These are phyloP conservation scores for Gavialis gangeticus DNA, from an alignment of 2,113 vertebrate species.

Conservation along the genomic window DNA sequence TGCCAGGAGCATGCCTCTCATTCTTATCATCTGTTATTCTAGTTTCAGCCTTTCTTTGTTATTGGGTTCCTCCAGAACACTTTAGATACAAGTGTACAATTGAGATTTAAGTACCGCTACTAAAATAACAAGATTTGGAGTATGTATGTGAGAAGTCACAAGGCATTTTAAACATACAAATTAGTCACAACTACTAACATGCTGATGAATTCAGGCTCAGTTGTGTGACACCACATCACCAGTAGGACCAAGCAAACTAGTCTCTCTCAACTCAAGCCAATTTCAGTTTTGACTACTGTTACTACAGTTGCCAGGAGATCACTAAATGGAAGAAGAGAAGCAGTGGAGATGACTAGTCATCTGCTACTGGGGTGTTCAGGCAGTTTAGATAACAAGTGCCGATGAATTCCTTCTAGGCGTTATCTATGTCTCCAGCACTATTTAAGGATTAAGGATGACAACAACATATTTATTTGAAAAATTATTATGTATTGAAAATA, in stretches of 20 bases:
- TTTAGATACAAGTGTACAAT: not conserved
- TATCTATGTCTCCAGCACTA: conserved; percentile 1
- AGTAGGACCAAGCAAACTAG: not conserved
- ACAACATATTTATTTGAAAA: conserved; percentile 82
- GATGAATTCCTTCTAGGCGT: not conserved
- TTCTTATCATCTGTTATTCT: not conserved
- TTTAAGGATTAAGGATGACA: conserved; percentile 71
- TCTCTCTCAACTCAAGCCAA: not conserved
- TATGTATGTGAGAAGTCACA: not conserved
- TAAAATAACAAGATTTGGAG: not conserved
- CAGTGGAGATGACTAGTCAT: not conserved
- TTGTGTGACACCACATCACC: not conserved
- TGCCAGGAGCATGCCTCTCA: no score
- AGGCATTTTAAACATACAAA: not conserved
- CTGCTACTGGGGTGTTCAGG: not conserved
- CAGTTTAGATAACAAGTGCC: no score
- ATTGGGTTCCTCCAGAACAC: not conserved
- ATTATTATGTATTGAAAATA: conserved; percentile 82
- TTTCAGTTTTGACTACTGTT: not conserved
- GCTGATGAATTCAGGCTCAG: not conserved
- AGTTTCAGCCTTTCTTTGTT: conserved; percentile 16
- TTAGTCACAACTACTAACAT: not conserved
- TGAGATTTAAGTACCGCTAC: not conserved
- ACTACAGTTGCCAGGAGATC: not conserved
- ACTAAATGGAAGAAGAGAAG: not conserved